Base-by-base conservation (phyloP, 2,888 invertebrate species). In the Linnaemya tessellans region DNA sequence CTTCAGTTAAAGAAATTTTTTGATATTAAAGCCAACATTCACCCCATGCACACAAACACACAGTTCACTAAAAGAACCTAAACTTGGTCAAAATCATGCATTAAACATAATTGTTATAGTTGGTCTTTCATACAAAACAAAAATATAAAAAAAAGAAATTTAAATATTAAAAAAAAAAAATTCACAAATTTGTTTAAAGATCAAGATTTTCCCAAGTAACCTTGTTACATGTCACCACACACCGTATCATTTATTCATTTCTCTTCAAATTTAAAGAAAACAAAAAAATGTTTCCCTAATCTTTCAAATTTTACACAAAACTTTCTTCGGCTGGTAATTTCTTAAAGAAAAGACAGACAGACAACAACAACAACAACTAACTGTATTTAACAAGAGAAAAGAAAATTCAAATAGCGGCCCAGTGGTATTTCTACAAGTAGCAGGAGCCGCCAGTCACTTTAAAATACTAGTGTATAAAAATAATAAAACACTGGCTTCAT, bases 201-300 rank as follows among this genome's bases (percentile, higher is more conserved):
- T 25, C 43, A 84, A 81, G 75, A 85, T 80, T 85, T 85, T 85
- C 82, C 85, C 85, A 82, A 79, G 79, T 25, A 64, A 30, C 38
- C 22, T 30, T 49, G 38, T 58, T 82, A 77, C 49, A 65, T 77
- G 77, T 83, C 82, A 78, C 77, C 82, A 65, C 41, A 43, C 71
- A 75, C 49, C 65, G 60, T 85, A 85, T 79, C 82, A 79, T 75
- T 81, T 85, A 79, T 38, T 15, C 71, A 71, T 77, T 75, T 64
- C 58, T 65, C 22, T 46, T 30, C 30, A 2, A 35, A 35, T 20
- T 15, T 1, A 15, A 20, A 43, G 8, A 22, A 18, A 43, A 58
- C n/a, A n/a, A 30, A 20, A 49, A 60, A 35, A 56, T n/a, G 5
- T 56, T 75, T 25, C 22, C 49, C 58, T 78, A 78, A 82, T 78